These are phyloP conservation scores for Lasioglossum villosulum DNA, from an alignment of 2,888 invertebrate genomes.

Conservation along the genomic window DNA sequence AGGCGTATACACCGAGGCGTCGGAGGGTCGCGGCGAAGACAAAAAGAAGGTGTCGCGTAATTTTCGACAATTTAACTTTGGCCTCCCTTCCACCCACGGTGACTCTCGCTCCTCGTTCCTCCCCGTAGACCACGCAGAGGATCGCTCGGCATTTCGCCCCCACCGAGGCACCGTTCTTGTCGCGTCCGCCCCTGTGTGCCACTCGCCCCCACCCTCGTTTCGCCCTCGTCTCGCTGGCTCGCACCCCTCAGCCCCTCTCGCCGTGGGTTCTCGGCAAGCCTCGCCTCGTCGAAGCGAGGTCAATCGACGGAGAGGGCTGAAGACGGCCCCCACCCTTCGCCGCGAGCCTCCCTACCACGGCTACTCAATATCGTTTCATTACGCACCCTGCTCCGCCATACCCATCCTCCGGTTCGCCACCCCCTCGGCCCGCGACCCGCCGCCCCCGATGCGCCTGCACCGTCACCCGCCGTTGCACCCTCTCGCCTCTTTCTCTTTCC, in stretches of 20 bases:
- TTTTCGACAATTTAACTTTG: slow-evolving; percentile 82
- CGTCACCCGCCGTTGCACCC: slow-evolving; percentile 54
- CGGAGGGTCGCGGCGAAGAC: slow-evolving; percentile 37
- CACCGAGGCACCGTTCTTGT: slow-evolving; percentile 55
- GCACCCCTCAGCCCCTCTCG: slow-evolving; percentile 36
- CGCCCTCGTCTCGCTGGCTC: slow-evolving; percentile 43
- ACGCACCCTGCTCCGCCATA: slow-evolving; percentile 78
- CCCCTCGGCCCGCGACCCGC: slow-evolving; percentile 48
- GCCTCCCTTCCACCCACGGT: slow-evolving; percentile 53
- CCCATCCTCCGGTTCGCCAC: slow-evolving; percentile 46
- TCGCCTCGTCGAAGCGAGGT: slow-evolving; percentile 81
- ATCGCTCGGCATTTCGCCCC: slow-evolving; percentile 61
- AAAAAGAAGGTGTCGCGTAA: slow-evolving; percentile 75
- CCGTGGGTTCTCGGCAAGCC: slow-evolving; percentile 58
- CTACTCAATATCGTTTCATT: slow-evolving; percentile 84
- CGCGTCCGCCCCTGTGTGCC: slow-evolving; percentile 65
- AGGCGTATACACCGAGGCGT: slow-evolving; percentile 52
- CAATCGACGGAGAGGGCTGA: slow-evolving; percentile 82
- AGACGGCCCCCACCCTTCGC: slow-evolving; percentile 74
- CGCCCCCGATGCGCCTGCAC: slow-evolving; percentile 58
- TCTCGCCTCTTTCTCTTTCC: slow-evolving; percentile 41
- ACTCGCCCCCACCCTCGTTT: slow-evolving; percentile 39
- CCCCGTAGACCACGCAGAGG: slow-evolving; percentile 58
- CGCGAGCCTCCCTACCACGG: slow-evolving; percentile 70
- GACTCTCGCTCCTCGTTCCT: background rate